Percentiles rank a stretch among this genome's conserved stretches.
phyloP scores from a whole-genome alignment of 1,140 invertebrate species.

The Lasioglossum baleicum region DNA sequence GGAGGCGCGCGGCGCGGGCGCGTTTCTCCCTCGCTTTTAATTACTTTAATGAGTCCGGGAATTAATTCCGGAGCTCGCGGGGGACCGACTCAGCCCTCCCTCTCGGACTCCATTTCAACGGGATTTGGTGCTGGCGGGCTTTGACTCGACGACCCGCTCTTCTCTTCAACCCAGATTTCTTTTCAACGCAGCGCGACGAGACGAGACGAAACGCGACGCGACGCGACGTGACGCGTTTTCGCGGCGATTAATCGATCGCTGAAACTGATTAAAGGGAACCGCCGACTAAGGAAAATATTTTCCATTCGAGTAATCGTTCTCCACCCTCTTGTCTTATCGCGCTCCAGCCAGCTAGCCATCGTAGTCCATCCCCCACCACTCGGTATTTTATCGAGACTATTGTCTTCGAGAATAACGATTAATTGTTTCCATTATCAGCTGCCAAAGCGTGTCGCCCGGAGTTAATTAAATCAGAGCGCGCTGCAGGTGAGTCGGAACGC shows the following conservation, averaged over 20 bases:
- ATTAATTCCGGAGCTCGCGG: conserved; percentile 33
- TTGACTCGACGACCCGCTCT: conserved; percentile 33
- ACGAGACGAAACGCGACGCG: too few relatives aligned
- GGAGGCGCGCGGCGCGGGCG: background rate
- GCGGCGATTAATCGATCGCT: background rate
- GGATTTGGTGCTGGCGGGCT: background rate
- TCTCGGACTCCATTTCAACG: conserved; percentile 2
- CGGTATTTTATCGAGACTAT: too few relatives aligned
- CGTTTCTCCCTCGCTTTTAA: conserved; percentile 49
- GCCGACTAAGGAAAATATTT: background rate
- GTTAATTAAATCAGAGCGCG: too few relatives aligned
- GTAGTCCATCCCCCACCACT: too few relatives aligned
- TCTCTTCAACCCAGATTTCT: conserved; percentile 19
- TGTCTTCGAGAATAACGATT: too few relatives aligned
- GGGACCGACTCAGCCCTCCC: background rate
- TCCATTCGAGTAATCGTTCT: too few relatives aligned
- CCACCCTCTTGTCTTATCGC: too few relatives aligned
- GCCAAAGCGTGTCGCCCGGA: too few relatives aligned
- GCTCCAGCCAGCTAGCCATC: too few relatives aligned
- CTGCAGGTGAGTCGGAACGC: too few relatives aligned
- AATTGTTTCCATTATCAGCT: too few relatives aligned
- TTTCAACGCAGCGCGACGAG: background rate
- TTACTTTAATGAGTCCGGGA: conserved; percentile 52
- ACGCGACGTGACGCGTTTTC: background rate
- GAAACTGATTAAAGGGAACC: too few relatives aligned